Base-by-base conservation (phyloP, 2,888 invertebrate species). In the Pyrocoelia pectoralis region DNA sequence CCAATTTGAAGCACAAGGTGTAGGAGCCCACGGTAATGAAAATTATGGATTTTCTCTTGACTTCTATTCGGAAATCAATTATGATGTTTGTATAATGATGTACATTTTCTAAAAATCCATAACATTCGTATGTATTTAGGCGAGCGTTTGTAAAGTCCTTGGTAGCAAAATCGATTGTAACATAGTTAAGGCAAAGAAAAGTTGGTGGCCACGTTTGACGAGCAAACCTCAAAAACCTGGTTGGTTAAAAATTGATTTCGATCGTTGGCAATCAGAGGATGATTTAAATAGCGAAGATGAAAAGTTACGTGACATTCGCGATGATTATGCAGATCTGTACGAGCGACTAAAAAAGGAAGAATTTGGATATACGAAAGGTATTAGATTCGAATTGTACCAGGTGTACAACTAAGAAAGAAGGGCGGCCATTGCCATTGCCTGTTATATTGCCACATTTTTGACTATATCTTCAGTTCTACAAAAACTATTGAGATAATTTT, bases 191-290 rank as follows among this genome's bases (percentile, higher is more conserved):
- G 78, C 82, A 40, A 83, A 85, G 19, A 81, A 83, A 1, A 86
- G 85, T 1, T 94, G 91, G 89, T 97, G 97, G 97, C 93, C 94
- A 0, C 83, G 96, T 51, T 82, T 97, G 13, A 92, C 90, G 1
- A 87, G 90, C 8, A 88, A 91, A 66, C 90, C 91, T 1, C 89
- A 91, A 73, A 97, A 96, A 80, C 93, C 94, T 0, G 90, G 90
- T 0, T 97, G 96, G 97, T 81, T 97, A 2, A 95, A 95, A 87
- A 89, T 96, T 70, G 96, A 97, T 83, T 96, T 96, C 83, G 95
- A 97, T 80, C 87, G 92, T 58, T 95, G 96, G 92, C 89, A 89
- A 74, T 88, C 90, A 2, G 92, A 93, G 73, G 93, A 93, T 69
- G 89, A 87, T 43, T 14, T 55, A 6, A 65, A 61, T 24, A 61